A percentile compares a stretch with the other conserved stretches of the same genome.
Conservation (phyloP, 2,888 invertebrate genomes). For the Aleiodes testaceus region DNA sequence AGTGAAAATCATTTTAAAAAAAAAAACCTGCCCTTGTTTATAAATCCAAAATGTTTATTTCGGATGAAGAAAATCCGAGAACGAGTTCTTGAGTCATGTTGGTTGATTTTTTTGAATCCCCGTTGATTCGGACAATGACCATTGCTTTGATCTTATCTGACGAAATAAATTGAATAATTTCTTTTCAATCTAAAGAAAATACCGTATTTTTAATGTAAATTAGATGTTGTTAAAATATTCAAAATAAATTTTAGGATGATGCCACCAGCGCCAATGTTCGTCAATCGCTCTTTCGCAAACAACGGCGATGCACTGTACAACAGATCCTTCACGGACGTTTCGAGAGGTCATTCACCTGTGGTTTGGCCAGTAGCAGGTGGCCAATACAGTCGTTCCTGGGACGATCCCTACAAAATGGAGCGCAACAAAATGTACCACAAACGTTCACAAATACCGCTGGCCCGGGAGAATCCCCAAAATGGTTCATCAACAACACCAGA, state of each 20-base stretch:
- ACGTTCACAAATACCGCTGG: slow-evolving; percentile 59
- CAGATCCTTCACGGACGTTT: slow-evolving; percentile 63
- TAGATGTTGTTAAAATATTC: no score
- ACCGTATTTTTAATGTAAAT: no score
- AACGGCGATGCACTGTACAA: slow-evolving; percentile 61
- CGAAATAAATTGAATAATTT: slow-evolving; percentile 39
- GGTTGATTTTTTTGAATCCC: slow-evolving; percentile 64
- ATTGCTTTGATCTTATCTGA: slow-evolving; percentile 70
- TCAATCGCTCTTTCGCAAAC: slow-evolving; percentile 61
- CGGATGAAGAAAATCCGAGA: slow-evolving; percentile 65
- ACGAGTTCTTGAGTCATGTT: slow-evolving; percentile 65
- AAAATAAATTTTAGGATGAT: slow-evolving; percentile 56
- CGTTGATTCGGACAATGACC: slow-evolving; percentile 64
- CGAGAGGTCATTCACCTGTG: slow-evolving; percentile 64
- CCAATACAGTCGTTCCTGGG: slow-evolving; percentile 58
- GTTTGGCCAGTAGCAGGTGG: slow-evolving; percentile 60
- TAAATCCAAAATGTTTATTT: slow-evolving; percentile 35
- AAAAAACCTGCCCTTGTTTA: slow-evolving; percentile 27
- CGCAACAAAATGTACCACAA: slow-evolving; percentile 58
- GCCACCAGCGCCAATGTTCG: slow-evolving; percentile 63
- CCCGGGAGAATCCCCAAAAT: slow-evolving; percentile 55
- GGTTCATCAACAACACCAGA: slow-evolving; percentile 62
- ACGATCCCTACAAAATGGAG: slow-evolving; percentile 59
- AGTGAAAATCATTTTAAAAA: slow-evolving; percentile 32
- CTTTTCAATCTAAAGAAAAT: no score